Evolutionary conservation across 2,888 invertebrate genomes (phyloP), one percentile per base, ranked within the genome.

Genomic region (Diadromus collaris): DNA sequence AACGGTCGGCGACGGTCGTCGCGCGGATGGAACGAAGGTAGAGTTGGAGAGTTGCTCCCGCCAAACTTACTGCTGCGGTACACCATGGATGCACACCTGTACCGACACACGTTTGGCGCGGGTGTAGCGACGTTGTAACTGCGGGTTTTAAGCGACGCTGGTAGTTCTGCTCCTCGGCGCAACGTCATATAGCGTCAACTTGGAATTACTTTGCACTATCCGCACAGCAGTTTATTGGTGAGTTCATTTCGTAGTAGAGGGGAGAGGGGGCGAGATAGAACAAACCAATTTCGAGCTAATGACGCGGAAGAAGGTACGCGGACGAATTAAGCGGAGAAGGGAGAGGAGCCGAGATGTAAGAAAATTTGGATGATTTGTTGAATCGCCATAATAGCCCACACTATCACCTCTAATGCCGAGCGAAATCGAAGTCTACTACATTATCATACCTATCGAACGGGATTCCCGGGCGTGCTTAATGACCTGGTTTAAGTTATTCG

Each of bases 241-340:
- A 72, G 58, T 77, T 72, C 61, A 63, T 51, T 60, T 71, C 58
- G 64, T 65, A 54, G 60, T 61, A 67, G 67, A 73, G 27, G n/a
- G n/a, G n/a, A n/a, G n/a, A n/a, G n/a, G n/a, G n/a, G 58, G 60
- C 27, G 60, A 63, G 41, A 63, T 70, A 29, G 79, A 82, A 80
- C 82, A 81, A 83, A 80, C 80, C 83, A 83, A 81, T 84, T 84
- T 78, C 77, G 46, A 58, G 78, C 61, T 82, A 83, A 83, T 83
- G 83, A 83, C 76, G 80, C 56, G 83, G 83, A 84, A 84, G 77
- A 73, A 64, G 73, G 56, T 29, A 34, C n/a, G 46, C 46, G 48
- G 29, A 60, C 58, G 56, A 68, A 67, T 58, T 21, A 72, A 61
- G 72, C 54, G 71, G 29, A 38, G 27, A 65, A 64, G 48, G 41